Evolutionary conservation across 2,888 invertebrate genomes (phyloP), one percentile per base, ranked within the genome.

Genomic region (Eurytoma californica): DNA sequence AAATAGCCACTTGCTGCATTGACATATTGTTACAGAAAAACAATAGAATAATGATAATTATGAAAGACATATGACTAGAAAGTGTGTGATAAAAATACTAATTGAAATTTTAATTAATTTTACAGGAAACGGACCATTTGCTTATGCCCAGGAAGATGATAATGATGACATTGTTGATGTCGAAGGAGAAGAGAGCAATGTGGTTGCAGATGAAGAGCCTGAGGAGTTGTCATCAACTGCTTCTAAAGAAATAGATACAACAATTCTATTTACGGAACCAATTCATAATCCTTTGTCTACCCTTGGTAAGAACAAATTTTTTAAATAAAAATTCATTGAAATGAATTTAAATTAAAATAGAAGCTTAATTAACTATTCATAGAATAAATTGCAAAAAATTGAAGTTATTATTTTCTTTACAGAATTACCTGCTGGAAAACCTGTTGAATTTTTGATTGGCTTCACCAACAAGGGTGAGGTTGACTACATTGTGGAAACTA

Each of bases 391-490:
- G n/a, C 7, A 39, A 39, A 7, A 7, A 39, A 3, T 57, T 49
- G 69, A 60, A 28, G 69, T 65, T 63, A 70, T 47, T 68, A 7
- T 39, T 65, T 28, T 47, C 30, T 47, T 90, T 88, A 16, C 89
- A 96, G 98, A 98, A 91, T 91, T 98, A 58, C 96, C 97, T 87
- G 98, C 97, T 84, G 98, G 99, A 60, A 94, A 94, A 86, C 94
- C 97, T 66, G 98, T 98, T 0, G 97, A 98, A 90, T 97, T 98
- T 91, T 92, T 99, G 0, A 97, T 99, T 82, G 98, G 99, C 28
- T 98, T 99, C 91, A 94, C 94, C 74, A 99, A 99, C 92, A 97
- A 97, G 88, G 99, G 98, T 67, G 93, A 94, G 79, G 94, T 95
- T 84, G 97, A 98, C 84, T 98, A 98, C 88, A 91, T 95, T 30